These are phyloP conservation scores for Chrysopilus asiliformis DNA, from an alignment of 2,888 invertebrate species.

Conservation along the genomic window DNA sequence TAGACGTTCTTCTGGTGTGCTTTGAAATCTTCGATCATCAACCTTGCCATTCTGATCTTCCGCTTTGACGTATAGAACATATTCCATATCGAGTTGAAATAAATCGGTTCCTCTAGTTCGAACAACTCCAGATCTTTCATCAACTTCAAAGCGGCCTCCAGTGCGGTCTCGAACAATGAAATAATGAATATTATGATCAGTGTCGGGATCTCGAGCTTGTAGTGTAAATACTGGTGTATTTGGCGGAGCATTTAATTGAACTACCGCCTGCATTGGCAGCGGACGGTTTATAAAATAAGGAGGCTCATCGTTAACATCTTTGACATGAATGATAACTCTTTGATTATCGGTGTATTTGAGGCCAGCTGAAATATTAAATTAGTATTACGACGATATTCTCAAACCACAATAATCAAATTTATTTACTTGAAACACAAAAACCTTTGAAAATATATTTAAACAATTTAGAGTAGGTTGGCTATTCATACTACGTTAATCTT, in stretches of 20 bases:
- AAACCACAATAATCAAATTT: no score
- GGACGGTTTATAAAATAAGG: slow-evolving; percentile 94
- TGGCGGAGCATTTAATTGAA: slow-evolving; percentile 87
- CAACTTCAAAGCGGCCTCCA: slow-evolving; percentile 67
- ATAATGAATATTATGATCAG: slow-evolving; percentile 91
- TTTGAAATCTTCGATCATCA: slow-evolving; percentile 80
- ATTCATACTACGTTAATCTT: no score
- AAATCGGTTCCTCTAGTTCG: slow-evolving; percentile 82
- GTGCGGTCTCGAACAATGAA: slow-evolving; percentile 88
- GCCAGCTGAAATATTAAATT: no score
- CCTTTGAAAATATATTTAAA: no score
- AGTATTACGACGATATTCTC: no score
- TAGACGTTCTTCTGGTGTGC: slow-evolving; percentile 79
- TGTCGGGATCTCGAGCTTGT: slow-evolving; percentile 91
- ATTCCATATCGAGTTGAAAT: slow-evolving; percentile 91
- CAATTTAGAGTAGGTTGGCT: no score
- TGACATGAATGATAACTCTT: slow-evolving; percentile 86
- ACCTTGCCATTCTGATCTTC: slow-evolving; percentile 88
- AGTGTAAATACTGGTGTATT: slow-evolving; percentile 96
- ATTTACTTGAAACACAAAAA: no score
- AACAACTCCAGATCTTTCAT: slow-evolving; percentile 84
- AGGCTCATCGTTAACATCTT: slow-evolving; percentile 93
- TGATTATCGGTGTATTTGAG: slow-evolving; percentile 78
- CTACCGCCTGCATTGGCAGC: slow-evolving; percentile 93
- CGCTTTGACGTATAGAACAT: slow-evolving; percentile 89